Conservation (phyloP, 2,113 vertebrate genomes). For the Myiozetetes cayanensis region DNA sequence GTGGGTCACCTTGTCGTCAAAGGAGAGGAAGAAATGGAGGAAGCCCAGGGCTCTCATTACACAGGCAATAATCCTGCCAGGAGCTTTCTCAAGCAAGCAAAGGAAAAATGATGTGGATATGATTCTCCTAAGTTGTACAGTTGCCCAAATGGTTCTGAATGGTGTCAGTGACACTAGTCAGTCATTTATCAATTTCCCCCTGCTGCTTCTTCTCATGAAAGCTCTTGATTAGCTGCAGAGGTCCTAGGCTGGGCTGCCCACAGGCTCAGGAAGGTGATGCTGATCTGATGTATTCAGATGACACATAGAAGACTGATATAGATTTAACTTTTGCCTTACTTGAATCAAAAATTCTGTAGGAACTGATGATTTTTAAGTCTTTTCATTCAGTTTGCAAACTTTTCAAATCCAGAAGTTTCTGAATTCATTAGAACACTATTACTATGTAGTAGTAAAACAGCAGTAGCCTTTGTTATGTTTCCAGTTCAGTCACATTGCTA, state of each 20-base stretch:
- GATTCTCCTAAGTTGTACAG: background rate
- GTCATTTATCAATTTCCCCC: background rate
- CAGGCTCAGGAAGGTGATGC: background rate
- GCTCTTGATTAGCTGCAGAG: background rate
- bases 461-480: background rate
- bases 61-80: background rate
- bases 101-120: background rate
- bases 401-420: background rate
- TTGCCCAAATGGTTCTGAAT: background rate
- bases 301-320: background rate
- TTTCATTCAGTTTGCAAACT: background rate
- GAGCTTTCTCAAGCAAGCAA: background rate
- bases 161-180: background rate
- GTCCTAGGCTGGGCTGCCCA: background rate
- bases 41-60: background rate
- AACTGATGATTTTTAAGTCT: background rate
- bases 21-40: background rate
- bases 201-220: background rate
- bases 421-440: background rate
- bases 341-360: background rate
- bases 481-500: background rate
- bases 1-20: background rate
- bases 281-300: background rate
- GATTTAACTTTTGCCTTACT: background rate
- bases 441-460: background rate